Evolutionary conservation across 53 echinoderm and acorn worm genomes (phyloP).

Genomic region (Temnopleurus reevesii): DNA sequence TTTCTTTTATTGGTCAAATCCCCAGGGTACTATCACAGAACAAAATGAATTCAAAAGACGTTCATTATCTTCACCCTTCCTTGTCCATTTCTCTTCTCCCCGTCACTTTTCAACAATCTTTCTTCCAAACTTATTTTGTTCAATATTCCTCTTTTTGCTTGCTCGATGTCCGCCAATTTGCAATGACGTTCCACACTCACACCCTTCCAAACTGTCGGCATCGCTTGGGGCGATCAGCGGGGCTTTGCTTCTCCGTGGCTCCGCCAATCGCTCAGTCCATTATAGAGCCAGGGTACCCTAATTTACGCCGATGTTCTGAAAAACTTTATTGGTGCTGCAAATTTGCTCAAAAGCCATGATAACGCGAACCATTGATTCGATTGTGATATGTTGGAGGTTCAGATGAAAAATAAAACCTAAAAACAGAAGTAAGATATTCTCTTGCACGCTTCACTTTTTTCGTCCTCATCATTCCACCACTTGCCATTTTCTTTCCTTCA

Average conservation of each 20-base stretch:
- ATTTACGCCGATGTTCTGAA: constrained; percentile 4
- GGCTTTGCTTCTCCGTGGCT: constrained; percentile 34
- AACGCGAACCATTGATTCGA: background rate
- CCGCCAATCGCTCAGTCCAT: constrained; percentile 37
- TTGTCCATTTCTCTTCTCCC: background rate
- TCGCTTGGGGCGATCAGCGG: background rate
- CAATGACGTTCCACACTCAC: constrained; percentile 17
- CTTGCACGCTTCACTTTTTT: background rate
- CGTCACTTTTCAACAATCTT: background rate
- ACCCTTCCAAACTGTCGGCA: background rate
- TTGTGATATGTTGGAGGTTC: background rate
- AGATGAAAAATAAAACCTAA: background rate
- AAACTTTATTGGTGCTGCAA: constrained; percentile 28
- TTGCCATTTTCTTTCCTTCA: too few relatives aligned
- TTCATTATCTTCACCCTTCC: background rate
- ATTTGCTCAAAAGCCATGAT: background rate
- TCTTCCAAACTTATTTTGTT: background rate
- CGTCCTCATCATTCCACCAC: too few relatives aligned
- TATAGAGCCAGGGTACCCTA: constrained; percentile 1
- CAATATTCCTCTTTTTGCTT: background rate
- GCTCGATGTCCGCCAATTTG: constrained; percentile 20
- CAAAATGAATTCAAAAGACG: background rate
- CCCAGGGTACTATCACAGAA: background rate
- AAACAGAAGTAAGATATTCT: background rate
- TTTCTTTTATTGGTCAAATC: too few relatives aligned